Evolutionary conservation across 2,113 vertebrate species (phyloP).

Genomic region (Gobius niger): DNA sequence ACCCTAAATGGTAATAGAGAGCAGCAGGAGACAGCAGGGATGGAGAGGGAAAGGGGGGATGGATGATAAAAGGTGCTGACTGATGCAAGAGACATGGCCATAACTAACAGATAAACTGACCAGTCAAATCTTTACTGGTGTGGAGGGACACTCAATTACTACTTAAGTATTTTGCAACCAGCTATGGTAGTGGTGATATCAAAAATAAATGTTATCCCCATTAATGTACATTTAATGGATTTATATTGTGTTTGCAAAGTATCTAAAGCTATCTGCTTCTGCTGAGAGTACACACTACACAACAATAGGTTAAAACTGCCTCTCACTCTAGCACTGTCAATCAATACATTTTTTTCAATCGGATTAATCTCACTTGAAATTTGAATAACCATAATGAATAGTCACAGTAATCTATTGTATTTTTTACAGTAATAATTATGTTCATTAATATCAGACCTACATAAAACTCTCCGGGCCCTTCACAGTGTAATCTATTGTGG

Average conservation of each 20-base stretch:
- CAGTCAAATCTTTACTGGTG: slow-evolving; percentile 23
- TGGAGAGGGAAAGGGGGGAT: slow-evolving; percentile 10
- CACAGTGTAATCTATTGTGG: too few species aligned
- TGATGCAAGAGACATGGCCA: slow-evolving; percentile 47
- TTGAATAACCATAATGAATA: too few species aligned
- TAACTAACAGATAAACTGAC: slow-evolving; percentile 39
- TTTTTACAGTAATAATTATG: too few species aligned
- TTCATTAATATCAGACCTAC: too few species aligned
- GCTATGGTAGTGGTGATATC: not conserved
- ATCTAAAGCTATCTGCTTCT: not conserved
- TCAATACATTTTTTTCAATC: too few species aligned
- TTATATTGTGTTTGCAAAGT: not conserved
- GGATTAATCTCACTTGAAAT: too few species aligned
- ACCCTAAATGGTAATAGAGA: slow-evolving; percentile 73
- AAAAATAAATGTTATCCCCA: too few species aligned
- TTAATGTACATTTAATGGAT: too few species aligned
- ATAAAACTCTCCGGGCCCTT: too few species aligned
- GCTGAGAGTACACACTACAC: not conserved
- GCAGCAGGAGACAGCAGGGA: slow-evolving; percentile 41
- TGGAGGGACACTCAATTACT: slow-evolving; percentile 19
- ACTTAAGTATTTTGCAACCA: not conserved
- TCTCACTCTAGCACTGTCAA: not conserved
- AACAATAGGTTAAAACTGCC: not conserved
- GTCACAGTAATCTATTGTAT: too few species aligned
- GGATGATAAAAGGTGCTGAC: slow-evolving; percentile 58